Evolutionary conservation across 2,888 invertebrate species (phyloP).

Genomic region (Acleris literana): DNA sequence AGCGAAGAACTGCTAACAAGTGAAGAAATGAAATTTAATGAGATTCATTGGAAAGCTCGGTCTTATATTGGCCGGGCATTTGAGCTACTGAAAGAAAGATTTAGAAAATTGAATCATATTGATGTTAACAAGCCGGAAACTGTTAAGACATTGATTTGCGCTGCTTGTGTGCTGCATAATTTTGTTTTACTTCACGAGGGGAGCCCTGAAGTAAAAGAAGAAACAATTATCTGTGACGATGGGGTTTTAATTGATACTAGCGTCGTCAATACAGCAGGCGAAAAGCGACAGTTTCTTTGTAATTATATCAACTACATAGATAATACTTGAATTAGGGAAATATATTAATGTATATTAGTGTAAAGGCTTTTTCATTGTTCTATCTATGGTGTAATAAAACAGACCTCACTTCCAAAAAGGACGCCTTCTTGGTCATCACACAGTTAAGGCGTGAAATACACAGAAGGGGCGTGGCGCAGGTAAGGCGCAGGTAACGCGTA

Average conservation of each 20-base stretch:
- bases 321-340: constrained; percentile 32
- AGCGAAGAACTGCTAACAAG: constrained; percentile 69
- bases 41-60: constrained; percentile 68
- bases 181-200: constrained; percentile 74
- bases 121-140: constrained; percentile 62
- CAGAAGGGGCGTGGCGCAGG: no score
- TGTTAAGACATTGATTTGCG: constrained; percentile 60
- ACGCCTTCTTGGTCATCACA: no score
- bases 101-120: constrained; percentile 67
- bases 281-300: constrained; percentile 75
- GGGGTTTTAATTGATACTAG: constrained; percentile 65
- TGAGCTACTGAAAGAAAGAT: constrained; percentile 67
- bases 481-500: no score
- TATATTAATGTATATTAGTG: background rate
- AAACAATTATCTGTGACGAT: constrained; percentile 64
- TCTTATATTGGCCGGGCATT: constrained; percentile 71
- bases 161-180: constrained; percentile 74
- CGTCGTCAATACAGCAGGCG: constrained; percentile 66
- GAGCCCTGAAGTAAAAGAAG: constrained; percentile 64
- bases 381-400: no score
- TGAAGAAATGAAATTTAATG: constrained; percentile 79
- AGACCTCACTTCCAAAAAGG: no score
- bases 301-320: constrained; percentile 75
- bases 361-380: no score
- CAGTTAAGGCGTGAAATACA: no score